Evolutionary conservation across 2,797 vertebrate genomes (phyloP).

Genomic region (Protonibea diacanthus): DNA sequence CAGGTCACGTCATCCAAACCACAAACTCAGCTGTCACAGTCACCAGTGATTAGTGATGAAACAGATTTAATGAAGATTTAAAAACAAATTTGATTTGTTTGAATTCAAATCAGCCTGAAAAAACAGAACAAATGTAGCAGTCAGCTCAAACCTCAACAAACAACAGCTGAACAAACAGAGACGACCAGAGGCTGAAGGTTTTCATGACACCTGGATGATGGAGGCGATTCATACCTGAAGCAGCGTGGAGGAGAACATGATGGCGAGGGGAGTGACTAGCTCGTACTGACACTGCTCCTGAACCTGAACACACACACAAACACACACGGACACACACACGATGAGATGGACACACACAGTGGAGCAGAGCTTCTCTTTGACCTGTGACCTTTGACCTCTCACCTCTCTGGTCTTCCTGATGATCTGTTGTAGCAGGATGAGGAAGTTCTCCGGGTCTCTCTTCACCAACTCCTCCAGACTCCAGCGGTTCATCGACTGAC

Average conservation of each 20-base stretch:
- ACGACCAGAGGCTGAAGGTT: neutral
- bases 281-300: constrained; percentile 93
- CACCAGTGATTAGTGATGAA: neutral
- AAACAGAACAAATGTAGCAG: neutral
- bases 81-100: neutral
- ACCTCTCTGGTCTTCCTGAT: constrained; percentile 93
- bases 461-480: constrained; percentile 96
- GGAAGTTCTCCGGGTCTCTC: constrained; percentile 92
- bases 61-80: no score
- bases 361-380: neutral
- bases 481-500: constrained; percentile 97
- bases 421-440: constrained; percentile 96
- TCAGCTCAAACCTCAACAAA: no score
- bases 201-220: neutral
- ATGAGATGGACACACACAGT: no score
- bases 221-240: constrained; percentile 86
- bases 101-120: neutral
- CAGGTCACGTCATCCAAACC: neutral
- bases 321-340: no score
- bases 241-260: constrained; percentile 94
- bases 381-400: constrained; percentile 41
- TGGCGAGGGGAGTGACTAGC: constrained; percentile 91
- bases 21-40: neutral
- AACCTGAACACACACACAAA: constrained; percentile 82
- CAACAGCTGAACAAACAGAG: no score